Evolutionary conservation across 1,140 invertebrate species (phyloP), one percentile per base, ranked within the genome.

Genomic region (Magallana angulata): DNA sequence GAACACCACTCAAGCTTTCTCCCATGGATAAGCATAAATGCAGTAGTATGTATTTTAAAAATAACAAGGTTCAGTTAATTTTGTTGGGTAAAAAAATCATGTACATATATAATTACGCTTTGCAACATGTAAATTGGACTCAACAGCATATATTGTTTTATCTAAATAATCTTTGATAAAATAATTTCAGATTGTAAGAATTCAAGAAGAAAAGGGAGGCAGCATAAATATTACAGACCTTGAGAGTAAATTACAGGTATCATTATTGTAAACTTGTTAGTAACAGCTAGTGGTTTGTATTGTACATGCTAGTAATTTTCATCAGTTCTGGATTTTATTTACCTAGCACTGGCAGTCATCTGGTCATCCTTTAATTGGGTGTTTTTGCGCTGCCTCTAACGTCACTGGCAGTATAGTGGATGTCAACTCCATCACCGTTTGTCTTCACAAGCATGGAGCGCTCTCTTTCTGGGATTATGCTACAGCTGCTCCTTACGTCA

Each of bases 391-490:
- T 0, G 97, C 97, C 0, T 98, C 97, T 59, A 98, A 98, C 93
- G 96, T 98, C 18, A 98, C 98, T 11, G 98, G 98, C n/a, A 96
- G 98, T 84, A 93, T 98, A 76, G 96, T 97, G 80, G 97, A 98
- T 95, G 97, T 98, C 92, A 96, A 98, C 57, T 96, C 96, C 0
- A 97, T 98, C 8, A 98, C 98, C 1, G 95, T 97, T 14, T 94
- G 98, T 1, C 95, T 98, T 8, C 97, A 98, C 92, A 96, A 97
- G 91, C 97, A 98, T 92, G 97, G 96, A 3, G 98, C 97, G 3
- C 95, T 98, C 84, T 96, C 97, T 4, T 97, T 98, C 91, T 98
- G 98, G 93, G 98, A 98, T 94, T 98, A 98, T 94, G 97, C 97
- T 6, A 96, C 97, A 9, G 97, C 97, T 80, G 98, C 97, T 2